phyloP scores from a whole-genome alignment of 2,797 vertebrate genomes.

The Rhinoraja longicauda region DNA sequence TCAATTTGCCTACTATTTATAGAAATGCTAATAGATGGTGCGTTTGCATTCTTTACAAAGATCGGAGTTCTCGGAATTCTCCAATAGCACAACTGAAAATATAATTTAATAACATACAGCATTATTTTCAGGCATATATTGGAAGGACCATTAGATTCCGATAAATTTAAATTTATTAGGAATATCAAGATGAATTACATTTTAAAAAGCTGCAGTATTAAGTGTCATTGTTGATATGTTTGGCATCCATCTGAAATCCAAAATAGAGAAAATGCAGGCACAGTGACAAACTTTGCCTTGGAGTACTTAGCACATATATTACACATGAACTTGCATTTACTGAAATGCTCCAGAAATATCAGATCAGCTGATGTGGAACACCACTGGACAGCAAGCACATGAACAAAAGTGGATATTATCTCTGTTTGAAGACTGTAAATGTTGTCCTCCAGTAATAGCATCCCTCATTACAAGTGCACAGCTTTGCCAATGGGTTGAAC shows the following conservation, averaged over 20 bases:
- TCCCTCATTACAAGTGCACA: neutral
- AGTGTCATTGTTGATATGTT: neutral
- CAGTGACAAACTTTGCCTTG: too few species aligned
- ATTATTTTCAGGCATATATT: neutral
- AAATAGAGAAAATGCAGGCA: neutral
- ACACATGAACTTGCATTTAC: neutral
- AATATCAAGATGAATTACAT: neutral
- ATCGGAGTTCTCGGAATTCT: neutral
- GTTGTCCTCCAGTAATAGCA: neutral
- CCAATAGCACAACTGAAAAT: neutral
- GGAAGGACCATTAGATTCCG: neutral
- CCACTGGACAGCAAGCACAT: neutral
- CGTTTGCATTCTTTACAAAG: neutral
- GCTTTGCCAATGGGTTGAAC: neutral
- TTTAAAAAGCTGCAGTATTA: neutral
- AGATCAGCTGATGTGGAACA: neutral
- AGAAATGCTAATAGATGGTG: neutral
- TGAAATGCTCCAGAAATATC: neutral
- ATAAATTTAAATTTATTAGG: neutral
- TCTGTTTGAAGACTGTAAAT: neutral
- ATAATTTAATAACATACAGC: neutral
- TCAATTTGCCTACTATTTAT: constrained; percentile 14
- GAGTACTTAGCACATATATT: neutral
- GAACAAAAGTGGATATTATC: neutral
- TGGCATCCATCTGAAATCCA: neutral